Conservation (phyloP, 1,140 invertebrate species). For the Ptiloglossa arizonensis region DNA sequence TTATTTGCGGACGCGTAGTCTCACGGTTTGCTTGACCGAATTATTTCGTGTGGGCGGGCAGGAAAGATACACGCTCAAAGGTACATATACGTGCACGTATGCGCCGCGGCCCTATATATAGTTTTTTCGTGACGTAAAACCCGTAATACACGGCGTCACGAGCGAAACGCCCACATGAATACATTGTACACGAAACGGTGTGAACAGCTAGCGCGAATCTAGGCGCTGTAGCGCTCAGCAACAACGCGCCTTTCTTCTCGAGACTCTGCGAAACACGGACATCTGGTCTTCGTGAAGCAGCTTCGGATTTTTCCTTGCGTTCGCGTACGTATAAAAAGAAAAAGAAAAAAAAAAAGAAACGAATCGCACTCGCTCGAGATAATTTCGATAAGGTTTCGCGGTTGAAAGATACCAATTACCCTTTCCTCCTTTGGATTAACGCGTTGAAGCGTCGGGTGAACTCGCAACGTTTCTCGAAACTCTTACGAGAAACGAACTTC, state of each 20-base stretch:
- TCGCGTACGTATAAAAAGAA: too few relatives aligned
- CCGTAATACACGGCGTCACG: conserved; percentile 18
- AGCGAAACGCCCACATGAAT: conserved; percentile 2
- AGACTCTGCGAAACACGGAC: not conserved
- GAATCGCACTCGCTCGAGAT: too few relatives aligned
- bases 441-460: too few relatives aligned
- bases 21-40: not conserved
- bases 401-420: too few relatives aligned
- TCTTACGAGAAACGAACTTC: too few relatives aligned
- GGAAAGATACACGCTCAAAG: not conserved
- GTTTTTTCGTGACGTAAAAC: conserved; percentile 36
- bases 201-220: not conserved
- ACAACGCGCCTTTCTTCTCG: not conserved
- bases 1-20: conserved; percentile 4
- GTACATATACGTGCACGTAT: not conserved
- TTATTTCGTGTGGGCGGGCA: not conserved
- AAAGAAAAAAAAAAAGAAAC: too few relatives aligned
- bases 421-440: too few relatives aligned
- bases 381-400: too few relatives aligned
- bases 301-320: too few relatives aligned
- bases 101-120: conserved; percentile 14
- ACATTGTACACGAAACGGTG: not conserved
- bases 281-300: too few relatives aligned
- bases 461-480: too few relatives aligned
- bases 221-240: not conserved